phyloP scores from a whole-genome alignment of 2,888 invertebrate species.

The Timema cristinae region DNA sequence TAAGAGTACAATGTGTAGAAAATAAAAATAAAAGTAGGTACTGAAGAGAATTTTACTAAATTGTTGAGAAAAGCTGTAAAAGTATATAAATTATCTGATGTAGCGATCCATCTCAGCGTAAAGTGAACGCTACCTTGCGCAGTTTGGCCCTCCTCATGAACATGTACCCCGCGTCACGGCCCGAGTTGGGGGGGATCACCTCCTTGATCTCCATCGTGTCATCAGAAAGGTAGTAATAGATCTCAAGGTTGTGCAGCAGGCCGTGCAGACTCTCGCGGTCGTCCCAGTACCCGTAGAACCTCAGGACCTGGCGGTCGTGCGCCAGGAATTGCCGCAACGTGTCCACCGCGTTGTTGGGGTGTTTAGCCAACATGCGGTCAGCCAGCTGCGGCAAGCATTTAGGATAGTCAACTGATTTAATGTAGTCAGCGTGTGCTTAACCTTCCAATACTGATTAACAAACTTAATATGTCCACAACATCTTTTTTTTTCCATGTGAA shows the following conservation, averaged over 20 bases:
- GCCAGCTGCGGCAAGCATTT: slow-evolving; percentile 6
- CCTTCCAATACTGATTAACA: no score
- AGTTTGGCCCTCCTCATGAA: slow-evolving; percentile 72
- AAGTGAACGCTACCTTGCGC: slow-evolving; percentile 59
- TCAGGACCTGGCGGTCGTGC: slow-evolving; percentile 69
- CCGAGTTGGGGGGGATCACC: slow-evolving; percentile 61
- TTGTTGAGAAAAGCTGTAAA: no score
- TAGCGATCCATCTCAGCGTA: neutral
- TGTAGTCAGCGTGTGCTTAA: no score
- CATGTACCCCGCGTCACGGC: slow-evolving; percentile 64
- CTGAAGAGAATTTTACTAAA: no score
- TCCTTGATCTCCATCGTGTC: slow-evolving; percentile 88
- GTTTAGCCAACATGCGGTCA: slow-evolving; percentile 43
- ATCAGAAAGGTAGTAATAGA: slow-evolving; percentile 82
- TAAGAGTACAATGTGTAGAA: no score
- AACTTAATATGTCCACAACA: no score
- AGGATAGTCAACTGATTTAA: no score
- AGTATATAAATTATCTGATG: no score
- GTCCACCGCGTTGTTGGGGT: slow-evolving; percentile 55
- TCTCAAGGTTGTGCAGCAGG: slow-evolving; percentile 68
- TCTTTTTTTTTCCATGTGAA: no score
- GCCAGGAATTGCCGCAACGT: slow-evolving; percentile 76
- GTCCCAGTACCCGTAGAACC: slow-evolving; percentile 89
- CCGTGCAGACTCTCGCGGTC: slow-evolving; percentile 75
- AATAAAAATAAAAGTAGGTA: no score